Base-by-base conservation (phyloP, 2,797 vertebrate species). In the Ptychadena robeensis region DNA sequence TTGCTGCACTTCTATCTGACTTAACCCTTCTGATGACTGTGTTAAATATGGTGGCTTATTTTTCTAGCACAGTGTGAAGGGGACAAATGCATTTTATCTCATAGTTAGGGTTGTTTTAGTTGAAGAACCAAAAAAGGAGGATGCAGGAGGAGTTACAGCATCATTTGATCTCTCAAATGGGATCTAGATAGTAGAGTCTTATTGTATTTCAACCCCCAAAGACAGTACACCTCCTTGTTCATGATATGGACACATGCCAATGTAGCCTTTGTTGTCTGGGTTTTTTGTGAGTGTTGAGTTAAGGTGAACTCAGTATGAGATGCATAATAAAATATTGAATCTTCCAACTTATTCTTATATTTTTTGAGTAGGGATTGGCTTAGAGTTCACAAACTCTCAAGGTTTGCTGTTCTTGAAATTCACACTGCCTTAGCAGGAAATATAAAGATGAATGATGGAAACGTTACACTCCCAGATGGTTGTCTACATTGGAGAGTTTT, bases 1-100 rank as follows among this genome's bases (percentile, higher is more conserved):
- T 68, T 61, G 65, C 61, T 75, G 40, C 25, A 76, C 70, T 61
- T 32, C 18, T 38, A 64, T 68, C 31, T 57, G 32, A 31, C 22
- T 63, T 57, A 59, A 72, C 68, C 38, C 22, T 73, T 65, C 31
- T 48, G 34, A 31, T 67, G 68, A 44, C 34, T 28, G 59, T 25
- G 34, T 68, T 38, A 25, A 38, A 11, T 30, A 28, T 68, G 14
- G 18, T 22, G 27, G 34, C 32, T 63, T 35, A 28, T 74, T 63
- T 61, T 12, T 22, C 25, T n/a, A 73, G 11, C 34, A 69, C 27
- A 4, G 37, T 69, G n/a, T 27, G 40, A 69, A 12, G n/a, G 34
- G 35, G 35, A 40, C 35, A 38, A 40, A 38, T n/a, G 35, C 22
- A 61, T 61, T 25, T 28, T 61, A 28, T 61, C 59, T 61, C 27